A percentile compares a stretch with the other conserved stretches of the same genome.
These are phyloP conservation scores for Hydrolagus colliei DNA, from an alignment of 2,797 vertebrate genomes.

Conservation along the genomic window DNA sequence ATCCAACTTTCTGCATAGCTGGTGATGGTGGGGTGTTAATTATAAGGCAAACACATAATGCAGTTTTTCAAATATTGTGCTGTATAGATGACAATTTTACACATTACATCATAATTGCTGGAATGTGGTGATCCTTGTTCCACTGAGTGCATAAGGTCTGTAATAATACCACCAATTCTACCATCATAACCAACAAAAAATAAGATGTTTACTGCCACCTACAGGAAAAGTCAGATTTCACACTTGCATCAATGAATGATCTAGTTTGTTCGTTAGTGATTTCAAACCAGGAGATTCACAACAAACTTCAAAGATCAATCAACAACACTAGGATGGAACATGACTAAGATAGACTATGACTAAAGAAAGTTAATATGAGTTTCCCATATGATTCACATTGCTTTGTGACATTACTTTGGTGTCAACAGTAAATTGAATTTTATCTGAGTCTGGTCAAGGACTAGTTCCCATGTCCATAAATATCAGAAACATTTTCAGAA, in stretches of 20 bases:
- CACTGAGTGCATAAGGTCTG: not conserved
- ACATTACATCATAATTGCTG: not conserved
- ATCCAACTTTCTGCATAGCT: no score
- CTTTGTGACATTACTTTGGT: no score
- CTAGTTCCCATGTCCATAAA: not conserved
- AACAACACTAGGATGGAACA: not conserved
- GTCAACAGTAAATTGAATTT: no score
- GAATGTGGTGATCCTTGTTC: not conserved
- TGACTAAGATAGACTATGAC: not conserved
- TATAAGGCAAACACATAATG: no score
- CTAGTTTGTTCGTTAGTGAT: not conserved
- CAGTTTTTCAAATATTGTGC: no score
- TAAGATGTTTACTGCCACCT: conserved; percentile 11
- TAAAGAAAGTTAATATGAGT: not conserved
- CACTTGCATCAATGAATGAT: not conserved
- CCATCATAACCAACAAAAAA: not conserved
- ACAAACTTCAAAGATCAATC: not conserved
- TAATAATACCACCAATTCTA: not conserved
- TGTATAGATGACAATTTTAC: not conserved
- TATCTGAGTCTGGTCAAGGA: no score
- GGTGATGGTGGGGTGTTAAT: no score
- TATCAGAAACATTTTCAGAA: not conserved
- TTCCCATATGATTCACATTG: not conserved
- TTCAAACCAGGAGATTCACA: not conserved
- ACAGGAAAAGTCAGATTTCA: not conserved